A percentile compares a stretch with the other conserved stretches of the same genome.
Evolutionary conservation across 2,113 vertebrate genomes (phyloP).

Genomic region (Australoheros scitulus): DNA sequence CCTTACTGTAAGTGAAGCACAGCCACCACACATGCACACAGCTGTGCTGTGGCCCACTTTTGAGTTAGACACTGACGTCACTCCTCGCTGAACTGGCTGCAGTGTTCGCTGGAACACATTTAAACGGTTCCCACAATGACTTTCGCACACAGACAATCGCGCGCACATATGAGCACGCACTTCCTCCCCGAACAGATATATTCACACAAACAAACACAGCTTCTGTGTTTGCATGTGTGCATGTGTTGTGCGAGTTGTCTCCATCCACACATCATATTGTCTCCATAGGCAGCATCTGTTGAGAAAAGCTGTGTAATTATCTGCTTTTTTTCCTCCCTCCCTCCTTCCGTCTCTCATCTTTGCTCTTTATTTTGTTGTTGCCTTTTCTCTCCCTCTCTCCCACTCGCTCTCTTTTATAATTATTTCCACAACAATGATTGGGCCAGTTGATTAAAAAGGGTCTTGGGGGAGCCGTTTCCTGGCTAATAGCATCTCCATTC

Average conservation of each 20-base stretch:
- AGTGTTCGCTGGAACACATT: background rate
- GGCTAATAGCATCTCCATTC: conserved; percentile 60
- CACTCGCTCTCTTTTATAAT: conserved; percentile 45
- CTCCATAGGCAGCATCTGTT: conserved; percentile 25
- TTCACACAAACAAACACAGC: background rate
- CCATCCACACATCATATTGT: conserved; percentile 15
- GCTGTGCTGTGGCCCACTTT: conserved; percentile 46
- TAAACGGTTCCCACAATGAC: background rate
- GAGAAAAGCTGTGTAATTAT: conserved; percentile 51
- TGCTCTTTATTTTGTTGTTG: conserved; percentile 34
- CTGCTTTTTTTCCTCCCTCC: background rate
- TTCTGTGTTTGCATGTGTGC: background rate
- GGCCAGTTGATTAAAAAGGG: conserved; percentile 71
- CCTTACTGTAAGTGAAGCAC: background rate
- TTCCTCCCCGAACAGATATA: background rate
- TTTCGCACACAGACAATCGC: background rate
- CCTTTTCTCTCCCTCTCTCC: background rate
- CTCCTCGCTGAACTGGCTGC: background rate
- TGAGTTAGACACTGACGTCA: conserved; percentile 28
- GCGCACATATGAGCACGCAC: background rate
- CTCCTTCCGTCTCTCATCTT: conserved; percentile 11
- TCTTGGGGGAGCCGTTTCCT: conserved; percentile 66
- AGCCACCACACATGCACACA: background rate
- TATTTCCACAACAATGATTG: conserved; percentile 72
- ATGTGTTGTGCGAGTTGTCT: background rate